phyloP scores from a whole-genome alignment of 2,113 vertebrate genomes.

The Emydura subglobosa region DNA sequence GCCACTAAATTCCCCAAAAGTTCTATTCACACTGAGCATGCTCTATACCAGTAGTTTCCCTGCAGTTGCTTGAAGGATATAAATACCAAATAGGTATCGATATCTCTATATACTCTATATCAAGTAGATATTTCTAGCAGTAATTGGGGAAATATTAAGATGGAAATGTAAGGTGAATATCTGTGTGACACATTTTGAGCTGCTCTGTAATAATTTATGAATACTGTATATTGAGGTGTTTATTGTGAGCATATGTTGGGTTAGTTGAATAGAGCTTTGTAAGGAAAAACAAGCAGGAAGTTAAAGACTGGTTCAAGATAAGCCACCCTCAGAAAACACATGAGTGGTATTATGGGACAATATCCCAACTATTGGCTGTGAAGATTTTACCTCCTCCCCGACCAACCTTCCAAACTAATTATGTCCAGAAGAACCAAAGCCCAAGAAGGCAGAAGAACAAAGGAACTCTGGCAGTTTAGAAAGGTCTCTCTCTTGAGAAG shows the following conservation, averaged over 20 bases:
- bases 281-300: not conserved
- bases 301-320: not conserved
- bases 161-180: not conserved
- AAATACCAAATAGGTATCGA: not conserved
- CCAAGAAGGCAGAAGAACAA: not conserved
- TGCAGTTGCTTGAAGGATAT: not conserved
- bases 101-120: not conserved
- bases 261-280: not conserved
- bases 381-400: not conserved
- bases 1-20: too few relatives aligned
- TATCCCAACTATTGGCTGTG: not conserved
- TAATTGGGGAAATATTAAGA: not conserved
- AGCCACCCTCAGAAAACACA: not conserved
- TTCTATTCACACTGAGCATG: too few relatives aligned
- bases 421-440: not conserved
- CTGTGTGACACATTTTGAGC: not conserved
- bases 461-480: not conserved
- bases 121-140: not conserved
- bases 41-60: too few relatives aligned
- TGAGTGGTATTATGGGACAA: not conserved
- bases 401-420: not conserved
- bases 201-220: not conserved
- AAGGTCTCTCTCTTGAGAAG: not conserved
- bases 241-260: not conserved
- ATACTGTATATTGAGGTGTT: not conserved